These are phyloP conservation scores for Epinotia ramella DNA, from an alignment of 2,888 invertebrate species.

Conservation along the genomic window DNA sequence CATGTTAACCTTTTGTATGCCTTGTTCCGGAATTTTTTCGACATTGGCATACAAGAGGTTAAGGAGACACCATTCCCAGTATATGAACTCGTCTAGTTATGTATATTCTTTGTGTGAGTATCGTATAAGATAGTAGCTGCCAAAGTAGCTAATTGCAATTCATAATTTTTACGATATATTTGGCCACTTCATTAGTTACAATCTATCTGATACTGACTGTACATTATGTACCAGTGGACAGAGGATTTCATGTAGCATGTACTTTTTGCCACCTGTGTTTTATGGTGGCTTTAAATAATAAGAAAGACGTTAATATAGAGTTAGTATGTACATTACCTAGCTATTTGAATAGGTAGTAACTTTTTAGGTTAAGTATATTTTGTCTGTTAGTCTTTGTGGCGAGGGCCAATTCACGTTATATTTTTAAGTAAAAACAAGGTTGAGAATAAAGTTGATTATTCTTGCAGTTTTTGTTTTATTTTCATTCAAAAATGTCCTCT, in stretches of 20 bases:
- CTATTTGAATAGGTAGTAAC: conserved; percentile 24
- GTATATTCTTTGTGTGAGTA: background rate
- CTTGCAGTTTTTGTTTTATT: conserved; percentile 15
- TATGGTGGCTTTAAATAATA: background rate
- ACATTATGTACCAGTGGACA: background rate
- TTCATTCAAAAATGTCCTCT: background rate
- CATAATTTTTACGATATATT: too few species aligned
- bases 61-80: background rate
- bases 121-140: too few species aligned
- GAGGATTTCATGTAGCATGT: background rate
- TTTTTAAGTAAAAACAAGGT: conserved; percentile 21
- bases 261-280: background rate
- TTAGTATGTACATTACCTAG: background rate
- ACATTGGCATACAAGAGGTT: background rate
- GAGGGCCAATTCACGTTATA: conserved; percentile 42
- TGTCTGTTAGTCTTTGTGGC: conserved; percentile 36
- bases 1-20: too few species aligned
- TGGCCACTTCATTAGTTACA: too few species aligned
- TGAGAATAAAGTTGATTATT: conserved; percentile 43
- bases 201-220: background rate
- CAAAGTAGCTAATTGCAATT: too few species aligned
- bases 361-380: conserved; percentile 16
- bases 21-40: too few species aligned
- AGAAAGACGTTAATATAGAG: background rate
- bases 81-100: background rate